Evolutionary conservation across 2,797 vertebrate genomes (phyloP).

Genomic region (Sphenopsis melanotis): DNA sequence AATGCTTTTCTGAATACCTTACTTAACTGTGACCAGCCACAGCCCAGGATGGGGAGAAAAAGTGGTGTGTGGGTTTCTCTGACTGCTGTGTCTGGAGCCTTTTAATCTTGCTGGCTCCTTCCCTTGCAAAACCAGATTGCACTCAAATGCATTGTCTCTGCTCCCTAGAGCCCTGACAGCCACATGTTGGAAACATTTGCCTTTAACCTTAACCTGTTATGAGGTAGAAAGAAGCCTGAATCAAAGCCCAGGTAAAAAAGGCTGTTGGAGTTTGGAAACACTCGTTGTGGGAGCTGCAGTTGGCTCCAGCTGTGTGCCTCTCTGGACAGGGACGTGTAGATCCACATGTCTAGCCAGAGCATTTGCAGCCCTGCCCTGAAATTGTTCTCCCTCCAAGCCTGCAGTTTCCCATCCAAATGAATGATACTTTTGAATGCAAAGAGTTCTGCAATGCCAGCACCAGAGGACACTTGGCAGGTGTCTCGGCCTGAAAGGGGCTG

Average conservation of each 20-base stretch:
- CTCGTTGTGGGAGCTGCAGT: background rate
- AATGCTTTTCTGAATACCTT: background rate
- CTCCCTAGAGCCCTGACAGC: background rate
- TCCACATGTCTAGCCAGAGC: background rate
- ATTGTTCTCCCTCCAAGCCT: background rate
- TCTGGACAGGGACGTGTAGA: background rate
- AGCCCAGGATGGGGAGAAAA: background rate
- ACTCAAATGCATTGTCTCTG: background rate
- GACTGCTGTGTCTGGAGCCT: background rate
- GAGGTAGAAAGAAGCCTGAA: background rate
- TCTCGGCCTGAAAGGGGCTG: background rate
- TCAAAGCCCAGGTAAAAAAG: background rate
- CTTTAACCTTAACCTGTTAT: background rate
- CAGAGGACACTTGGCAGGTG: background rate
- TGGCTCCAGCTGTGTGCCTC: background rate
- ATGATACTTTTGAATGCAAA: background rate
- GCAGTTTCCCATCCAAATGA: background rate
- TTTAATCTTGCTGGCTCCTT: conserved; percentile 24
- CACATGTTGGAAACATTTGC: background rate
- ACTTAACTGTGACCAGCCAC: background rate
- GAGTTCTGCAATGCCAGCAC: background rate
- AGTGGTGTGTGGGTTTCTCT: conserved; percentile 10
- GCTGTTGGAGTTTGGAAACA: background rate
- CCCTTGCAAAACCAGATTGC: background rate
- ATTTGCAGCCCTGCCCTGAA: background rate